phyloP scores from a whole-genome alignment of 2,888 invertebrate genomes.

The Deladenus siricidicola region DNA sequence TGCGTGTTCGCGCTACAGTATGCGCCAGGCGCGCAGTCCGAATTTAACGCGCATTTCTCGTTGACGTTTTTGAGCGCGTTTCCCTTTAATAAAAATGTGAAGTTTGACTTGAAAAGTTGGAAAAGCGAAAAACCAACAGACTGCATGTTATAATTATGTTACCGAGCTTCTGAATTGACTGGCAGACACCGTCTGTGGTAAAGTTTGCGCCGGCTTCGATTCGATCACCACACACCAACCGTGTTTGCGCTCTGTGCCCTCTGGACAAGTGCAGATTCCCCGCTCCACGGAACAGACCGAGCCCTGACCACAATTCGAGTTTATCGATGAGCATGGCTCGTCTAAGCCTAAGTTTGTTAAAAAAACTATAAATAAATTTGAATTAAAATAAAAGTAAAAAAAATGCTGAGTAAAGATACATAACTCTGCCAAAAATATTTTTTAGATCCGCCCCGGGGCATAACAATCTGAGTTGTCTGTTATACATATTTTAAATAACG shows the following conservation, averaged over 20 bases:
- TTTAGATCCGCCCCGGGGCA: too few species aligned
- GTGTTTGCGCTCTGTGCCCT: slow-evolving; percentile 41
- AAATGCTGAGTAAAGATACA: too few species aligned
- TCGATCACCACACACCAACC: slow-evolving; percentile 1
- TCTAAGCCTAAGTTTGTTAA: too few species aligned
- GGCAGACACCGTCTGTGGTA: too few species aligned
- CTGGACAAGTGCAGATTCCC: slow-evolving; percentile 50
- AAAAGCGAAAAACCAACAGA: too few species aligned
- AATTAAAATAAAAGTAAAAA: too few species aligned
- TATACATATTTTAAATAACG: too few species aligned
- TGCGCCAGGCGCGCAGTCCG: slow-evolving; percentile 52
- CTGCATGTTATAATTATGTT: not conserved
- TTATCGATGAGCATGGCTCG: not conserved
- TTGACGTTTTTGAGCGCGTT: slow-evolving; percentile 32
- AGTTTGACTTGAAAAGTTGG: too few species aligned
- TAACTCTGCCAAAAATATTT: too few species aligned
- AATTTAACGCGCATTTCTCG: slow-evolving; percentile 45
- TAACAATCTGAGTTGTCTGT: too few species aligned
- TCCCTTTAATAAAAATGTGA: not conserved
- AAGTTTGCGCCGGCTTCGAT: not conserved
- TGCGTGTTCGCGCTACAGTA: slow-evolving; percentile 52
- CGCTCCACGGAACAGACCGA: slow-evolving; percentile 46
- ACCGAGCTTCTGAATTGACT: too few species aligned
- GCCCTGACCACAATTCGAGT: slow-evolving; percentile 39
- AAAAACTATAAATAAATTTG: too few species aligned